phyloP scores from a whole-genome alignment of 2,888 invertebrate genomes.

The Phyllotreta striolata region DNA sequence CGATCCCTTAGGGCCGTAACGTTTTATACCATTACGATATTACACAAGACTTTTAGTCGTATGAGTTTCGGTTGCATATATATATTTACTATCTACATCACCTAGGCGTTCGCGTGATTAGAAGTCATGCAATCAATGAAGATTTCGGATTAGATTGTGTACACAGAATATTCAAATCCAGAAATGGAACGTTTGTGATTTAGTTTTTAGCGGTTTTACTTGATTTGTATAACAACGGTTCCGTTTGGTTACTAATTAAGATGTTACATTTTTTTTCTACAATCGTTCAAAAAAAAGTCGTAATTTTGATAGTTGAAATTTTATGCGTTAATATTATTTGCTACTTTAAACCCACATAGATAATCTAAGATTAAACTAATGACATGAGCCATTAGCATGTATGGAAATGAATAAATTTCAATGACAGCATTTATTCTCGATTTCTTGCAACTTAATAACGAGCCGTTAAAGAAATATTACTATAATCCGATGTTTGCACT shows the following conservation, averaged over 20 bases:
- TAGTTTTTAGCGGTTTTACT: constrained; percentile 10
- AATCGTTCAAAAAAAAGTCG: not conserved
- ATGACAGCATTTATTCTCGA: not conserved
- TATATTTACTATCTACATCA: not conserved
- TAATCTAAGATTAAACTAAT: too few species aligned
- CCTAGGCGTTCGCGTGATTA: constrained; percentile 11
- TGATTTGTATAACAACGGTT: constrained; percentile 19
- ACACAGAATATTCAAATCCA: constrained; percentile 22
- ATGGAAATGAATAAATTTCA: too few species aligned
- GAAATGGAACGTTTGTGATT: constrained; percentile 23
- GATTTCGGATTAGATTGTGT: constrained; percentile 24
- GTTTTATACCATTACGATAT: constrained; percentile 19
- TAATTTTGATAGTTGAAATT: not conserved
- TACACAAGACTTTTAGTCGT: constrained; percentile 18
- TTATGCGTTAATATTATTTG: too few species aligned
- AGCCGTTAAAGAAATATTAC: constrained; percentile 1
- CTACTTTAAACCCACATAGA: too few species aligned
- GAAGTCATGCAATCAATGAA: constrained; percentile 21
- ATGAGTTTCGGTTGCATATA: constrained; percentile 19
- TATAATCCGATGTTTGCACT: constrained; percentile 4
- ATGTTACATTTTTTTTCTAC: not conserved
- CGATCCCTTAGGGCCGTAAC: constrained; percentile 19
- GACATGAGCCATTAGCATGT: too few species aligned
- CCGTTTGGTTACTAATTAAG: not conserved
- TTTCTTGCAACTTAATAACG: constrained; percentile 3